phyloP scores from a whole-genome alignment of 2,797 vertebrate genomes.

The Picus viridis region DNA sequence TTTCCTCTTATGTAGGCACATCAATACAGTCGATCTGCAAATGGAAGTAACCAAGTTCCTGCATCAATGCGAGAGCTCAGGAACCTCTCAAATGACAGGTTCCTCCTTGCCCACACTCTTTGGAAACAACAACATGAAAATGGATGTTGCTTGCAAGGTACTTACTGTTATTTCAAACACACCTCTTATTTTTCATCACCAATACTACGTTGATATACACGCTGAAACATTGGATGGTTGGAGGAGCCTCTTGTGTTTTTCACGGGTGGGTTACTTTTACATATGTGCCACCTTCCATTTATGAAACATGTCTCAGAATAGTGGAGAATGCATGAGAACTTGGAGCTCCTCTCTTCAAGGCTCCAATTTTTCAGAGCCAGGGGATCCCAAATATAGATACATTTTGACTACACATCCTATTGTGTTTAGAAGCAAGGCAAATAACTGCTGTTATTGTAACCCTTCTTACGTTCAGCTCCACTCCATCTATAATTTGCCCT shows the following conservation, averaged over 20 bases:
- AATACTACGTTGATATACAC: background rate
- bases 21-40: slow-evolving; percentile 96
- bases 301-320: background rate
- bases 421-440: background rate
- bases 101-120: slow-evolving; percentile 86
- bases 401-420: background rate
- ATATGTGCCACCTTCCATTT: background rate
- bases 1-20: slow-evolving; percentile 82
- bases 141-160: slow-evolving; percentile 96
- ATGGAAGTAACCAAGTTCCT: slow-evolving; percentile 97
- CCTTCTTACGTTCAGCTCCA: background rate
- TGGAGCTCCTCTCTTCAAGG: background rate
- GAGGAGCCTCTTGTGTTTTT: background rate
- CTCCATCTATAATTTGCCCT: background rate
- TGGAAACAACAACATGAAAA: slow-evolving; percentile 89
- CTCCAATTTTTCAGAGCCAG: background rate
- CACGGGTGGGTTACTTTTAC: background rate
- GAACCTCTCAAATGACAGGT: slow-evolving; percentile 75
- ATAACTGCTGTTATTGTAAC: background rate
- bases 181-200: background rate
- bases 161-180: background rate
- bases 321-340: background rate
- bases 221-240: background rate
- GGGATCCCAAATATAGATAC: background rate
- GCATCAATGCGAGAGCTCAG: slow-evolving; percentile 87